Evolutionary conservation across 2,797 vertebrate genomes (phyloP).

Genomic region (Bufotes viridis): DNA sequence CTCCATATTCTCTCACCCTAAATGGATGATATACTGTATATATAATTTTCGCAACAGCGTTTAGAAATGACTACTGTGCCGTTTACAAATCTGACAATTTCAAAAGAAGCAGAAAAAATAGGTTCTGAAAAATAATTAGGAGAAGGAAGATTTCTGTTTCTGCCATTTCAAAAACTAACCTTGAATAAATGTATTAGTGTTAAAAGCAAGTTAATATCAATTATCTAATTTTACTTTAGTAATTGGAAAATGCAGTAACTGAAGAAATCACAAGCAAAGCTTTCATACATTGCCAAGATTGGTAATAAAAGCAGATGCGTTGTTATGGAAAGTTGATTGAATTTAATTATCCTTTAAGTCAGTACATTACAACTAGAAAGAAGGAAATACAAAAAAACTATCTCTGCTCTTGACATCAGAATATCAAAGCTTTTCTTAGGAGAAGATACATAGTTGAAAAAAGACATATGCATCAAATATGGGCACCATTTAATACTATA

Average conservation of each 20-base stretch:
- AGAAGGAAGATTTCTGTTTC: neutral
- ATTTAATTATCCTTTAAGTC: neutral
- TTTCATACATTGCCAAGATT: neutral
- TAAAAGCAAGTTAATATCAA: constrained; percentile 18
- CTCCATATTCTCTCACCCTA: too few relatives aligned
- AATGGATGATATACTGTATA: too few relatives aligned
- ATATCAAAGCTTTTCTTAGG: neutral
- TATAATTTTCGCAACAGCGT: too few relatives aligned
- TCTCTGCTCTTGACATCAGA: neutral
- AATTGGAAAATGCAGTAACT: neutral
- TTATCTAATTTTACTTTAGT: constrained; percentile 3
- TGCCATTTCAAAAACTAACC: neutral
- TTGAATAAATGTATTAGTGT: constrained; percentile 1
- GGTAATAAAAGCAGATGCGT: constrained; percentile 15
- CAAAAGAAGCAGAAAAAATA: too few relatives aligned
- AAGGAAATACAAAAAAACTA: neutral
- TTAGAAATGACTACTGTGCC: too few relatives aligned
- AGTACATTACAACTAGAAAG: neutral
- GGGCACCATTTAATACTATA: too few relatives aligned
- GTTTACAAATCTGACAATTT: too few relatives aligned
- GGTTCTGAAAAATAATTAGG: too few relatives aligned
- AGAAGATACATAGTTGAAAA: neutral
- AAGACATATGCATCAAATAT: too few relatives aligned
- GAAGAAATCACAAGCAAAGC: neutral
- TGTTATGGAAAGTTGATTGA: constrained; percentile 10